These are phyloP conservation scores for Lepas anatifera DNA, from an alignment of 2,888 invertebrate genomes.

Conservation along the genomic window DNA sequence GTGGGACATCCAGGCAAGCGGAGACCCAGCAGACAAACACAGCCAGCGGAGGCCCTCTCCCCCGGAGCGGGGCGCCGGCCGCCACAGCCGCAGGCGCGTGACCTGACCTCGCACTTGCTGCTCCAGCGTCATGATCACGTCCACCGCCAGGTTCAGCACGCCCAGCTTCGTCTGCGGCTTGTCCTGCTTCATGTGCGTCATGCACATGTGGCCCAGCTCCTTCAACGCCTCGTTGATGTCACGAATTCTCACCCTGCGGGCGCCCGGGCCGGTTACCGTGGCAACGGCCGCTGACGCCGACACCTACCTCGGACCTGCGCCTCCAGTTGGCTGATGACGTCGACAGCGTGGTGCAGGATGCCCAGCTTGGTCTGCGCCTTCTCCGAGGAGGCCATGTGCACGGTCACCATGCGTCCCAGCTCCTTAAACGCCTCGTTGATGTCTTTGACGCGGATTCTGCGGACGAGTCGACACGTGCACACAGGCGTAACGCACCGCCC, in stretches of 20 bases:
- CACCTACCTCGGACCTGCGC: constrained; percentile 41
- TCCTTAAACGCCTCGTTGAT: constrained; percentile 51
- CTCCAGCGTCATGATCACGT: constrained; percentile 94
- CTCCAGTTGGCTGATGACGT: constrained; percentile 44
- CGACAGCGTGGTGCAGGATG: constrained; percentile 46
- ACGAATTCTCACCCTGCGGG: constrained; percentile 81
- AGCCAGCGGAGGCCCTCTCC: no score
- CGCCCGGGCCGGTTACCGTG: background rate
- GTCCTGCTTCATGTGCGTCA: constrained; percentile 90
- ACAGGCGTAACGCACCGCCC: background rate
- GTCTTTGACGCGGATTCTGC: constrained; percentile 45
- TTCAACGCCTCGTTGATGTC: constrained; percentile 98
- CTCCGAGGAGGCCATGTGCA: constrained; percentile 41
- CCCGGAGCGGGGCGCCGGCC: background rate
- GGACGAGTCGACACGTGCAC: background rate
- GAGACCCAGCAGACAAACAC: background rate
- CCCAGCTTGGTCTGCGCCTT: constrained; percentile 46
- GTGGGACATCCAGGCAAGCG: background rate
- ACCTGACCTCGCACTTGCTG: constrained; percentile 86
- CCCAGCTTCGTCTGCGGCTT: constrained; percentile 97
- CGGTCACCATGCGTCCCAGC: constrained; percentile 44
- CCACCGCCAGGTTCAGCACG: constrained; percentile 96
- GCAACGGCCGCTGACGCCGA: background rate
- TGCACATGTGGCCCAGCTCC: constrained; percentile 95
- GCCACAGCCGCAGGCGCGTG: constrained; percentile 38